These are phyloP conservation scores for Brachionus koreanus DNA, from an alignment of 1,140 invertebrate genomes.

Conservation along the genomic window DNA sequence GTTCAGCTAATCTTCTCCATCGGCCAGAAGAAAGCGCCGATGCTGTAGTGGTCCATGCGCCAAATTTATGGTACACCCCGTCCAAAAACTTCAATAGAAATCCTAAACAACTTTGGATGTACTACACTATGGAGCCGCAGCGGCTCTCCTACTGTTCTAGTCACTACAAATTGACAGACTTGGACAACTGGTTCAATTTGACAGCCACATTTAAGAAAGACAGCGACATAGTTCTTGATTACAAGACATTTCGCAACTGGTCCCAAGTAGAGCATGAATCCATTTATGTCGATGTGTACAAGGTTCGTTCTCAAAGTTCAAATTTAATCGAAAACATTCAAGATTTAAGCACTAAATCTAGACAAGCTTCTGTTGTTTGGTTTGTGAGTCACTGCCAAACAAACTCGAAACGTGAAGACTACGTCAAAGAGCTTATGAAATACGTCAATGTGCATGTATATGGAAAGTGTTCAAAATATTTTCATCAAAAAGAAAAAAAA, in stretches of 20 bases:
- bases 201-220: slow-evolving; percentile 35
- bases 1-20: background rate
- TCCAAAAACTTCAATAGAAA: slow-evolving; percentile 9
- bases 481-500: slow-evolving; percentile 6
- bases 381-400: slow-evolving; percentile 66
- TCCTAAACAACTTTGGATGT: slow-evolving; percentile 34
- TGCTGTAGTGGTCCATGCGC: slow-evolving; percentile 22
- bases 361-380: slow-evolving; percentile 60
- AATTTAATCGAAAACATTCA: background rate
- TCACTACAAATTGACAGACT: background rate
- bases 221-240: background rate
- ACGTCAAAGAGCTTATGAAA: slow-evolving; percentile 61
- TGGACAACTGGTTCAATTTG: slow-evolving; percentile 44
- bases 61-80: slow-evolving; percentile 25
- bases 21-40: background rate
- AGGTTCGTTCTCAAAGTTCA: background rate
- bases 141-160: background rate
- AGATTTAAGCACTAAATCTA: slow-evolving; percentile 11
- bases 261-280: background rate
- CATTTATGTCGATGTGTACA: background rate
- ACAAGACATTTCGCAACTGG: slow-evolving; percentile 24
- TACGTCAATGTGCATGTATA: slow-evolving; percentile 67
- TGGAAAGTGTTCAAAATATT: slow-evolving; percentile 62
- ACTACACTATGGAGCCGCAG: slow-evolving; percentile 31
- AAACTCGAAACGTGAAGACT: slow-evolving; percentile 61